Evolutionary conservation across 1,140 invertebrate genomes (phyloP).

Genomic region (Chelonus insularis): DNA sequence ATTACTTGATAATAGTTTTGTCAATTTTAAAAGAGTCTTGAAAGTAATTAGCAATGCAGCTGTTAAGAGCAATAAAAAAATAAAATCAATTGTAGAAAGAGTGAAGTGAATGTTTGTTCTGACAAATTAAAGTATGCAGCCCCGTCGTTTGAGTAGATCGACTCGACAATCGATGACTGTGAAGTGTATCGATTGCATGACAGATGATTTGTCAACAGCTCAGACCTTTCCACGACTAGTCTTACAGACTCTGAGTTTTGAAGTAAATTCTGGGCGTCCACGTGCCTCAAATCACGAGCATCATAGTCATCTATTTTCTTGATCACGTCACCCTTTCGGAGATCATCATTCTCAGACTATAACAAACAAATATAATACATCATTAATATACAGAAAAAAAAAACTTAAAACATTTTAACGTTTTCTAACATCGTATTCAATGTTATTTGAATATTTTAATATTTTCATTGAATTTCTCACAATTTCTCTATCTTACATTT

Average conservation of each 20-base stretch:
- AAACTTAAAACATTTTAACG: slow-evolving; percentile 10
- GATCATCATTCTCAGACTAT: slow-evolving; percentile 78
- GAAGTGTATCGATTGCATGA: slow-evolving; percentile 47
- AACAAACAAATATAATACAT: slow-evolving; percentile 42
- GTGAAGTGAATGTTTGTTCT: slow-evolving; percentile 36
- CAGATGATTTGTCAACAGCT: slow-evolving; percentile 27
- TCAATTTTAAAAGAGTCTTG: neutral
- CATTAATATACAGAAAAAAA: too few species aligned
- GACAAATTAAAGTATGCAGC: slow-evolving; percentile 51
- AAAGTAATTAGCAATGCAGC: neutral
- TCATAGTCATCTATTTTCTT: slow-evolving; percentile 87
- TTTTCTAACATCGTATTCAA: too few species aligned
- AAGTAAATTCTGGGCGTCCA: slow-evolving; percentile 88
- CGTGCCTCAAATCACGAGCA: slow-evolving; percentile 80
- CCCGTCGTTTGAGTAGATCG: slow-evolving; percentile 44
- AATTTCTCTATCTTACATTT: too few species aligned
- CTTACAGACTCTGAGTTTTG: slow-evolving; percentile 72
- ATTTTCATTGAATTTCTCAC: too few species aligned
- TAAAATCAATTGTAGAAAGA: slow-evolving; percentile 4
- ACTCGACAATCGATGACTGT: slow-evolving; percentile 63
- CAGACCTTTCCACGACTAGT: slow-evolving; percentile 65
- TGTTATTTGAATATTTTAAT: too few species aligned
- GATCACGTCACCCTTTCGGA: slow-evolving; percentile 87
- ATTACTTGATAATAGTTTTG: neutral
- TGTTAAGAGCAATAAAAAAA: slow-evolving; percentile 8